Base-by-base conservation (phyloP, 2,797 vertebrate species). In the Eulemur mongoz region DNA sequence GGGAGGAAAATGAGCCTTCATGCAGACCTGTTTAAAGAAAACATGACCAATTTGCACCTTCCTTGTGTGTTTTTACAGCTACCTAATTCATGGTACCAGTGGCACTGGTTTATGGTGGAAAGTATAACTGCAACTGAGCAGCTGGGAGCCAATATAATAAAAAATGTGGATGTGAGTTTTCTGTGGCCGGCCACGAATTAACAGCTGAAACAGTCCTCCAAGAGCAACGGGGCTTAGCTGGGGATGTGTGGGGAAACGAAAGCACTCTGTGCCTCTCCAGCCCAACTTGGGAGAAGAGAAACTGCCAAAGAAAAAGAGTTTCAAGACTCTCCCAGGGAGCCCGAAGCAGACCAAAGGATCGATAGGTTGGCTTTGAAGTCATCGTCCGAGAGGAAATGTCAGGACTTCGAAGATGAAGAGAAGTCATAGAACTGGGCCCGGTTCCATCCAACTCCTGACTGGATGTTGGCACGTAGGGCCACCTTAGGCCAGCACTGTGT, bases 21-120 rank as follows among this genome's bases (percentile, higher is more conserved):
- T 81, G 93, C 85, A 97, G 83, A 91, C 48, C 73, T 92, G 73
- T 32, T 20, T 95, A 93, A 97, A 90, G 97, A 95, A 98, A 97
- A 70, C 59, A 95, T 95, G 95, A 97, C 45, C 50, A 85, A 57
- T 94, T 93, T 95, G 1, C 23, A 72, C 82, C 70, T 95, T 59
- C 72, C 45, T 70, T 54, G 61, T 32, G 0, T 30, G 38, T 94
- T 93, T 95, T 88, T 63, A 54, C 89, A 92, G 95, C 72, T 97
- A 96, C 94, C 85, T 3, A 4, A 94, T 97, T 95, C 79, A 65
- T 0, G 6, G 79, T 69, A 88, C 89, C 78, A 93, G 89, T 54
- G 18, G 14, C 45, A 27, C 32, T 9, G 52, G 43, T 96, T 97
- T 97, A 86, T 20, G 40, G 2, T 81, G 72, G 69, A 92, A 96